Conservation (phyloP, 2,113 vertebrate species). For the Ceuthmochares aereus region DNA sequence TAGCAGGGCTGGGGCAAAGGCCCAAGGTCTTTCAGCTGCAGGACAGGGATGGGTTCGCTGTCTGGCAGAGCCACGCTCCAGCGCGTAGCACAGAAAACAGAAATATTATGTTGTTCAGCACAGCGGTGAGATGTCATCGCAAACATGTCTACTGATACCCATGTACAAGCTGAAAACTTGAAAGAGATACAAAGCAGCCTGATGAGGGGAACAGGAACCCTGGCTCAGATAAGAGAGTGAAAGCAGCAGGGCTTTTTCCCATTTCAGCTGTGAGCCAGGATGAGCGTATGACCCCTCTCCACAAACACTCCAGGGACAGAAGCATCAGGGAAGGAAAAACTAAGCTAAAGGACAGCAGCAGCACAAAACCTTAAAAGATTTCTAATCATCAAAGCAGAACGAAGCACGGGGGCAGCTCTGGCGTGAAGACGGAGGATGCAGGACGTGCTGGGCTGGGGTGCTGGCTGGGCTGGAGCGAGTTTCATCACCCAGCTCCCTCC, state of each 20-base stretch:
- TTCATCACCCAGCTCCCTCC: fast-evolving
- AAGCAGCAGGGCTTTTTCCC: background rate
- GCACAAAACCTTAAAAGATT: background rate
- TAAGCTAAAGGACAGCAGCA: background rate
- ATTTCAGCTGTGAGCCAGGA: background rate
- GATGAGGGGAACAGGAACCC: background rate
- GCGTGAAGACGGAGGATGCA: fast-evolving
- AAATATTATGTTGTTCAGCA: background rate
- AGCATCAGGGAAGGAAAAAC: background rate
- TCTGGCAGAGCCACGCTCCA: fast-evolving
- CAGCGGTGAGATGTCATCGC: background rate
- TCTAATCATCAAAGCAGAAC: background rate
- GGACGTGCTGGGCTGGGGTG: background rate
- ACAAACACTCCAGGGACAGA: background rate
- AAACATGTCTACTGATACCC: fast-evolving
- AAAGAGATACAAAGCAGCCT: background rate
- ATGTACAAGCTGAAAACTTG: background rate
- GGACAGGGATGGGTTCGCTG: fast-evolving
- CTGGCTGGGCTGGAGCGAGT: background rate
- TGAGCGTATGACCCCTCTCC: fast-evolving
- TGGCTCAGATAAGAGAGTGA: background rate
- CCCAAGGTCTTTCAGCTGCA: fast-evolving
- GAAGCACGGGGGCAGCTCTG: background rate
- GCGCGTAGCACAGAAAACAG: background rate
- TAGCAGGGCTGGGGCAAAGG: background rate